Base-by-base conservation (phyloP, 2,113 vertebrate species). In the Arothron firmamentum region DNA sequence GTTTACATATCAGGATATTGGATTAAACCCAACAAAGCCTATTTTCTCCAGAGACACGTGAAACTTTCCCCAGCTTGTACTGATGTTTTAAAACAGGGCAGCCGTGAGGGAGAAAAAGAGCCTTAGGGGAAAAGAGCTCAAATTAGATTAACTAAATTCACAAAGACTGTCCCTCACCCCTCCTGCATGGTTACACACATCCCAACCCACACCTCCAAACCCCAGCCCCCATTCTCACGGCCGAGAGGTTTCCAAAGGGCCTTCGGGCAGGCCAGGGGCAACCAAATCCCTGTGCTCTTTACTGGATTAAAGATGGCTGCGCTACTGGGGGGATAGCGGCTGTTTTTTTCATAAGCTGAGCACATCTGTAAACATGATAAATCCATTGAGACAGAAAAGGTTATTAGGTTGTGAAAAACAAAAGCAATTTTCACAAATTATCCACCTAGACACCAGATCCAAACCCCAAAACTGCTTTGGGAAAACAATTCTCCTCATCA, bases 61-160 rank as follows among this genome's bases (percentile, higher is more conserved):
- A 87, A 85, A 66, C 71, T 69, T 77, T 74, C 67, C 59, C 78
- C 73, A 64, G 59, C 78, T 72, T 59, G 67, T 56, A 57, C 62
- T 75, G 75, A 79, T 77, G 77, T 83, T 79, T 53, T 82, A 65
- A 76, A 82, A 83, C 72, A 67, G 61, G 74, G 70, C 62, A 67
- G 63, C 52, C 21, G 62, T 62, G 56, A 75, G 75, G 51, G 64
- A 67, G 61, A 62, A 65, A 71, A 54, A 78, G 64, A 59, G 74
- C 74, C 84, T 87, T 64, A 34, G 72, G 87, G 80, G 65, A 72
- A 76, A 78, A 85, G 62, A 84, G 78, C 81, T 87, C 81, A 89
- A 89, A 90, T 90, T 89, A 89, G 85, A 88, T 89, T 90, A 88
- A 79, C 68, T 73, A 86, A 83, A 87, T 88, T 90, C 85, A 89